A percentile compares a stretch with the other conserved stretches of the same genome.
Evolutionary conservation across 2,113 vertebrate genomes (phyloP).

Genomic region (Chauna torquata): DNA sequence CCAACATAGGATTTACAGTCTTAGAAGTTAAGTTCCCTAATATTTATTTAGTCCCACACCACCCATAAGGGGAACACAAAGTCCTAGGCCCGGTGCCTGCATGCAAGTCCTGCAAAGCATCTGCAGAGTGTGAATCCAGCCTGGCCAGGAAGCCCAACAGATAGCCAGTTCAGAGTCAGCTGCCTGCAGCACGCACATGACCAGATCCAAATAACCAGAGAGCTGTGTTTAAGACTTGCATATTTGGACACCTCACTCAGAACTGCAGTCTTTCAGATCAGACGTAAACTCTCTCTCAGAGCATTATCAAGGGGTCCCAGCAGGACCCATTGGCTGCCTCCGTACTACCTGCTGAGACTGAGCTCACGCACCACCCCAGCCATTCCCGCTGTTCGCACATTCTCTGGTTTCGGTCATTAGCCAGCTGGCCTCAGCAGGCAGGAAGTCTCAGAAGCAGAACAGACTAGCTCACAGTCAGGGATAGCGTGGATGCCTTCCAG

Average conservation of each 20-base stretch:
- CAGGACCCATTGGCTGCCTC: background rate
- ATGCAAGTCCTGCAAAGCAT: background rate
- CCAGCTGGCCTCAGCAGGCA: background rate
- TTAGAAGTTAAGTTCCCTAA: background rate
- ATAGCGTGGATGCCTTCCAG: no score
- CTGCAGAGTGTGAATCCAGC: fast-evolving
- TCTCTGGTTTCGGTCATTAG: background rate
- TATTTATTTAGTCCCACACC: background rate
- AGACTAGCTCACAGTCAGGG: background rate
- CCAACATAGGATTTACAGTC: background rate
- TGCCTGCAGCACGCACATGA: background rate
- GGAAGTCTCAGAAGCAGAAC: background rate
- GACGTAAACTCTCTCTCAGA: background rate
- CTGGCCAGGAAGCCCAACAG: background rate
- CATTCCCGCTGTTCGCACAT: fast-evolving
- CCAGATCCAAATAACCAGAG: background rate
- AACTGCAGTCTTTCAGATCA: background rate
- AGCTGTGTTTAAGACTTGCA: background rate
- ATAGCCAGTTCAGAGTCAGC: background rate
- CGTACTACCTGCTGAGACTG: background rate
- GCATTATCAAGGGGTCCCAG: background rate
- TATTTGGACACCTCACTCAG: background rate
- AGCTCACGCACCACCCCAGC: background rate
- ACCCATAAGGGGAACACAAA: background rate
- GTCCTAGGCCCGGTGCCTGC: no score